Evolutionary conservation across 2,113 vertebrate genomes (phyloP), one percentile per base, ranked within the genome.

Genomic region (Hoplias malabaricus): DNA sequence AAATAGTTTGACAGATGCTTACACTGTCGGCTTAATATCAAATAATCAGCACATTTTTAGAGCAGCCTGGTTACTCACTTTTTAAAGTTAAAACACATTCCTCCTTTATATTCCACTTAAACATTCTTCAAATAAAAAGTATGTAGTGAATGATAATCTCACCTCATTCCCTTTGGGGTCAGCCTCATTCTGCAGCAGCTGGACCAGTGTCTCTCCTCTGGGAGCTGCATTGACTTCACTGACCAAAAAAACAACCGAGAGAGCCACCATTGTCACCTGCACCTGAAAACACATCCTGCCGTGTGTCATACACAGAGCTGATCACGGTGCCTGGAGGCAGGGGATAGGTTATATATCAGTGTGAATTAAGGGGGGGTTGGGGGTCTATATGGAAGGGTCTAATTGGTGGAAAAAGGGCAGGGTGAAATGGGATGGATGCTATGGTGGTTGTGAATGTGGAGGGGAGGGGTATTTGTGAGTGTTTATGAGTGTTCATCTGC

Each of bases 381-480:
- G 4, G 33, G n/a, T 25, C 21, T 5, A 4, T 40, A 36, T 59
- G 53, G 61, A 71, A 33, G 78, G 43, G 77, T 48, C 72, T 56
- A 85, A 91, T 91, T 92, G 91, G 90, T 83, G 74, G 83, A 84
- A 83, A 84, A 75, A 74, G 31, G 14, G 59, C 65, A 48, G 53
- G 14, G 31, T 43, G 21, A 16, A 57, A 31, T 33, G 59, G 12
- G 56, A 56, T 42, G 69, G 61, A 59, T 50, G 62, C 61, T 34
- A 65, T 14, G 31, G 23, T 25, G 61, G 61, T 27, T 43, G 14
- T 66, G 46, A 38, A n/a, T 48, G 29, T 65, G 42, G 31, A 43
- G 48, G 31, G 29, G 59, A 34, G 34, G 38, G 11, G 34, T 14
- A 34, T 48, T 25, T 48, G 25, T n/a, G 11, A 54, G 38, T 19